These are phyloP conservation scores for Agrochola lychnidis DNA, from an alignment of 2,888 invertebrate genomes.

Conservation along the genomic window DNA sequence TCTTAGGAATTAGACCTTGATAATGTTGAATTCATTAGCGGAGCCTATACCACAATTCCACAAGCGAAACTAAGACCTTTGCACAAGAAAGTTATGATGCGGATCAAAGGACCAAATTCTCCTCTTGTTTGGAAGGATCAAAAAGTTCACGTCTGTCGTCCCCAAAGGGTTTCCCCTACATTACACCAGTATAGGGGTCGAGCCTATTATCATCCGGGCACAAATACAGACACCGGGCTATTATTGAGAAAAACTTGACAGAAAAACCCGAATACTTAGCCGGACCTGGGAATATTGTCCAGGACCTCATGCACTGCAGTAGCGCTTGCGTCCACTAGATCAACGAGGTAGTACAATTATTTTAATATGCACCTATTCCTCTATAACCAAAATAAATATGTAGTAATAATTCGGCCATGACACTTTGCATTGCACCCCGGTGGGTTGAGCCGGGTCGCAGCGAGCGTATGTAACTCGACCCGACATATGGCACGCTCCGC, in stretches of 20 bases:
- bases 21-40: too few species aligned
- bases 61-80: neutral
- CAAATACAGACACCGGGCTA: too few species aligned
- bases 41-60: neutral
- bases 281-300: too few species aligned
- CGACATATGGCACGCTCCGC: constrained; percentile 86
- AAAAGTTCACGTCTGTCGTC: too few species aligned
- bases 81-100: too few species aligned
- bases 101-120: too few species aligned
- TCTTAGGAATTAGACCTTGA: too few species aligned
- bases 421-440: constrained; percentile 38
- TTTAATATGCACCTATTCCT: neutral
- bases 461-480: constrained; percentile 76
- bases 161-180: too few species aligned
- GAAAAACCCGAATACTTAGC: too few species aligned
- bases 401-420: constrained; percentile 32
- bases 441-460: constrained; percentile 63
- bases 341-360: neutral
- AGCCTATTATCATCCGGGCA: too few species aligned
- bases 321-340: neutral
- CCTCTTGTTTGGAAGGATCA: neutral
- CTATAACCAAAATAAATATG: neutral
- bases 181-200: too few species aligned
- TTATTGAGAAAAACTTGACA: too few species aligned
- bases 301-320: neutral